Base-by-base conservation (phyloP, 2,888 invertebrate species). In the Meiosimyza decipiens region DNA sequence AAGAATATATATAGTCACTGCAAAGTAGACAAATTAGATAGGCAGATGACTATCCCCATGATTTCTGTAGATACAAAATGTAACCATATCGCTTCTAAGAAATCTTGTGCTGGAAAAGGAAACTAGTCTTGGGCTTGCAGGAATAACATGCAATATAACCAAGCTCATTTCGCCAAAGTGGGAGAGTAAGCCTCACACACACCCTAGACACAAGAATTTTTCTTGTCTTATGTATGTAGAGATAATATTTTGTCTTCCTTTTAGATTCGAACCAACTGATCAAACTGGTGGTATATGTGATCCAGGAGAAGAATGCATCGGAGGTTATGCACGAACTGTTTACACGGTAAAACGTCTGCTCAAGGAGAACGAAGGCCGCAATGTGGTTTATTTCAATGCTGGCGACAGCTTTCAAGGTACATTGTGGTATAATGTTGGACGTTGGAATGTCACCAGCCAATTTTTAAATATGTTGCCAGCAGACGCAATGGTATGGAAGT, bases 321-420 rank as follows among this genome's bases (percentile, higher is more conserved):
- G 93, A 0, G 93, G 93, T 0, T 91, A 93, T 78, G 90, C 93
- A 0, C 88, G 93, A 0, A 87, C 92, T 0, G 91, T 90, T 77
- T 86, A 90, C 28, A 89, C 90, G 66, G 89, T 92, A 22, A 87
- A 87, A 11, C 83, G 85, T 28, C 80, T 90, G 54, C 81, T 87
- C 1, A 75, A 83, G 15, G 83, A 88, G 1, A 86, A 90, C 3
- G 85, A 87, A 52, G 79, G 84, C 2, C 82, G 87, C 76, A 89
- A 91, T 75, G 89, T 92, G 0, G 84, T 96, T 22, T 90, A 94
- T 51, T 85, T 96, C 71, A 94, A 95, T 82, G 95, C 92, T 0
- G 95, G 95, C 0, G 95, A 95, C 85, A 92, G 92, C 82, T 96
- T 92, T 84, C 94, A 95, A 83, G 95, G 95, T 0, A 95, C 95